These are phyloP conservation scores for Scolopax bukidnonensis DNA, from an alignment of 2,797 vertebrate genomes.

Conservation along the genomic window DNA sequence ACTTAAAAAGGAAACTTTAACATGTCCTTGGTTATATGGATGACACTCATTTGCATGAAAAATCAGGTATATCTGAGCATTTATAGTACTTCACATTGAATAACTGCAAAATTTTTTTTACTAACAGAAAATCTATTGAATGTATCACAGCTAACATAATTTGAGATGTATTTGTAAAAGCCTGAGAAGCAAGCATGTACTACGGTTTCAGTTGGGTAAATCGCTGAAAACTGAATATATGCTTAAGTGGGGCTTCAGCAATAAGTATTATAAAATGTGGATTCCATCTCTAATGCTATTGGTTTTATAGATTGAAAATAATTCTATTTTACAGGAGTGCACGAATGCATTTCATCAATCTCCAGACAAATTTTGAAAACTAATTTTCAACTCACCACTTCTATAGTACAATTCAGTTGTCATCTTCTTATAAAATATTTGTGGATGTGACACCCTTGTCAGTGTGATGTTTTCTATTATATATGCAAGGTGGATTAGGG, in stretches of 20 bases:
- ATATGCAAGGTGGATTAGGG: background rate
- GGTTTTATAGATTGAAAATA: background rate
- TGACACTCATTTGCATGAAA: background rate
- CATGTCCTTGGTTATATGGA: background rate
- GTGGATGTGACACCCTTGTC: background rate
- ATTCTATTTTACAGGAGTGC: background rate
- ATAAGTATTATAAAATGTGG: background rate
- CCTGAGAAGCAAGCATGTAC: background rate
- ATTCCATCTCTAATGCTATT: background rate
- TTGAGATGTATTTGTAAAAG: background rate
- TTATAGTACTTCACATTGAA: background rate
- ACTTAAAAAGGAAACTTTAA: background rate
- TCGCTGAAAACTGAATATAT: background rate
- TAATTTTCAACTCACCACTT: background rate
- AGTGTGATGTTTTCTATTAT: background rate
- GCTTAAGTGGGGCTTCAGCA: background rate
- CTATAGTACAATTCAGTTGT: background rate
- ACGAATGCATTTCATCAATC: background rate
- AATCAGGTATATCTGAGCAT: background rate
- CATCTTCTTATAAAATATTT: background rate
- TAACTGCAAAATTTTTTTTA: background rate
- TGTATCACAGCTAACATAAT: background rate
- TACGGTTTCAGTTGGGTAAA: background rate
- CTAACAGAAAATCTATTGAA: background rate
- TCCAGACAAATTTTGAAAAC: constrained; percentile 25